Conservation (phyloP, 1,140 invertebrate species). For the Streblospio benedicti region DNA sequence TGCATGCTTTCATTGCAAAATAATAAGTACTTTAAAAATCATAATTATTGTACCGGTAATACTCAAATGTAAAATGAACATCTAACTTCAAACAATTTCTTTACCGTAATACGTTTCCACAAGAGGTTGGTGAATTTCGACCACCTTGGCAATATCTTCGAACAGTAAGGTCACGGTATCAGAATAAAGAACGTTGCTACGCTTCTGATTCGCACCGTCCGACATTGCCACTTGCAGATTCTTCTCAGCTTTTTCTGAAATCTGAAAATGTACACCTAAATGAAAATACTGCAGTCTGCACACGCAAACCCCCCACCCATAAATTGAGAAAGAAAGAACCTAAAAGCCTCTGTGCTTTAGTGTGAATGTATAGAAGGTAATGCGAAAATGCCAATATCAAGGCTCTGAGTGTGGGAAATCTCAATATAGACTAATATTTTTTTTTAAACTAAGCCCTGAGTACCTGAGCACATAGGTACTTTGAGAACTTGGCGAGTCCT, state of each 20-base stretch:
- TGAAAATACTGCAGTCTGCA: not conserved
- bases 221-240: constrained; percentile 53
- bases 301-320: not conserved
- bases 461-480: constrained; percentile 66
- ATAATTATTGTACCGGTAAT: too few relatives aligned
- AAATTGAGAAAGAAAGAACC: too few relatives aligned
- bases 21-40: too few relatives aligned
- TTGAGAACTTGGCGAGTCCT: constrained; percentile 83
- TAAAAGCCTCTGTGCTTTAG: too few relatives aligned
- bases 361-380: too few relatives aligned
- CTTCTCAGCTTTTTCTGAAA: constrained; percentile 65
- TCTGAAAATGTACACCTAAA: constrained; percentile 33
- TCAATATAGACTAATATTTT: too few relatives aligned
- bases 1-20: too few relatives aligned
- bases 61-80: too few relatives aligned
- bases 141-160: constrained; percentile 73
- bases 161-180: constrained; percentile 56
- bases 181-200: constrained; percentile 39
- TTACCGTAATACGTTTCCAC: constrained; percentile 87
- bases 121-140: constrained; percentile 85
- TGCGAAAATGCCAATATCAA: too few relatives aligned
- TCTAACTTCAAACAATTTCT: too few relatives aligned
- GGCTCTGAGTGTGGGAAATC: too few relatives aligned
- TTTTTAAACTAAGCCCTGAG: too few relatives aligned
- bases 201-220: constrained; percentile 30